Base-by-base conservation (phyloP, 2,797 vertebrate genomes). In the Lateolabrax maculatus region DNA sequence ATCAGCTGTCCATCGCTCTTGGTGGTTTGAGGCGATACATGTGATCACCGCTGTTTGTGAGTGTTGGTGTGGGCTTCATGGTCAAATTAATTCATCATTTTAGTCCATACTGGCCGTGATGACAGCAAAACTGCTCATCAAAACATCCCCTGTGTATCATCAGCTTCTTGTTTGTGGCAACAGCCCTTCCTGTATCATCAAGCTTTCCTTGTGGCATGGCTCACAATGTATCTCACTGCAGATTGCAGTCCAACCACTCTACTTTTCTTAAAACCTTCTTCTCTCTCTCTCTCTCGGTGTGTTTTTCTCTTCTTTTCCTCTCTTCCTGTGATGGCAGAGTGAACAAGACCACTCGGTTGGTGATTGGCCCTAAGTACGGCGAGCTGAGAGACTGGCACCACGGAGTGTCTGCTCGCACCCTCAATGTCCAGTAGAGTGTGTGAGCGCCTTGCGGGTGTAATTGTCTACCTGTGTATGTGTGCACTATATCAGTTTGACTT, bases 381-480 rank as follows among this genome's bases (percentile, higher is more conserved):
- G 97, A 98, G 94, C 97, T 99, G 95, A 97, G 98, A 94, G 96
- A 99, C 96, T 99, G 98, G 98, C 98, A 99, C 95, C 98, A 99
- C 72, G 98, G 96, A 89, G 97, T 99, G 94, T 99, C 98, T 88
- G 98, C 98, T 93, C 97, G 96, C 93, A 97, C 97, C 93, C 97
- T 99, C 91, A 99, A 99, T 92, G 98, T 99, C 87, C 96, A 97
- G 94, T 98, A 97, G 96, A 89, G 55, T 69, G 25, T 67, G 57
- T 25, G 37, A 36, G 43, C 15, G 19, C 9, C 44, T 16, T 18
- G 5, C 70, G 60, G 1, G 11, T 48, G 43, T 51, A 11, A 0
- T 27, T 79, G 53, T 71, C 31, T 61, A 13, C 25, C 21, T 75
- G 41, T 62, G 46, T 72, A 31, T 72, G 46, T 83, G 63, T 78